Evolutionary conservation across 2,113 vertebrate genomes (phyloP), one percentile per base, ranked within the genome.

Genomic region (Psammodynastes pulverulentus): DNA sequence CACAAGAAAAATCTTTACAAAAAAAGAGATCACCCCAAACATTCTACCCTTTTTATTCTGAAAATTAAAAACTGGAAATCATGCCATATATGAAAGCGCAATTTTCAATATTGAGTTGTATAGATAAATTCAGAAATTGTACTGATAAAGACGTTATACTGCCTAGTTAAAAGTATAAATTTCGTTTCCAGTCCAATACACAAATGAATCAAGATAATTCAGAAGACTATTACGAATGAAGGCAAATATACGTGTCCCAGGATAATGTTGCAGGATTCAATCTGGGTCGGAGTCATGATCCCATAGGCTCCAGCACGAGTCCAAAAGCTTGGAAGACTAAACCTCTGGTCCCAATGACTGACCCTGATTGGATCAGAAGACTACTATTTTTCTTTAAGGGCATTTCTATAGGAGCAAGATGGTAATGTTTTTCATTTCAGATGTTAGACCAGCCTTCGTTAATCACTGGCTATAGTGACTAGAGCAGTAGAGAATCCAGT

Each of bases 141-240:
- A 24, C 56, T 86, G 26, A 86, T 54, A 79, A 43, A 54, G 86
- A n/a, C 2, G 34, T 17, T 52, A 17, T 9, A n/a, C 48, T 87
- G 39, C 5, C 45, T 48, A n/a, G 23, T 62, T 86, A 46, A 17
- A 58, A 34, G 26, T 39, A 91, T 48, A 87, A 52, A 24, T 9
- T n/a, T 13, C 10, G 0, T 0, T 0, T 0, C 17, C 26, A 87
- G 21, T 92, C 17, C 1, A 1, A 51, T 53, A 26, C 84, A 24
- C 7, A n/a, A 92, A 48, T 1, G 0, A 0, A 1, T 58, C 7
- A 49, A 84, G 2, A 0, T 72, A 94, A 62, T 49, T 45, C n/a
- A 58, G 15, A 90, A 29, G 84, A 92, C 87, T 4, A 0, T 15
- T 9, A n/a, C 4, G 62, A 67, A 67, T 67, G 29, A n/a, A n/a